Base-by-base conservation (phyloP, 2,113 vertebrate species). In the Pelusios castaneus region DNA sequence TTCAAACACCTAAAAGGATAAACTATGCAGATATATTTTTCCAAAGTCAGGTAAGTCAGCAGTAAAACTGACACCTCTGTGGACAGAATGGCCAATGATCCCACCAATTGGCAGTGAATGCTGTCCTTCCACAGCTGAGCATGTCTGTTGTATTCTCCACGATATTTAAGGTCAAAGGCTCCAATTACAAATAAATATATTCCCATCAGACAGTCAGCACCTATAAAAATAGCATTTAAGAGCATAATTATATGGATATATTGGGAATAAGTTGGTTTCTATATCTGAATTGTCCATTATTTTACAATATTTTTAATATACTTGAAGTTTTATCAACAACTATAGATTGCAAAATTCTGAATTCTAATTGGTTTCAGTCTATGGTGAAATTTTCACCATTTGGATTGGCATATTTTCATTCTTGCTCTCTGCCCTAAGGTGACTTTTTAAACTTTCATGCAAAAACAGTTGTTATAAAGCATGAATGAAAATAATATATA, bases 81-180 rank as follows among this genome's bases (percentile, higher is more conserved):
- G 96, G 99, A 99, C 70, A 99, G 97, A 98, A 99, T 99, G 96
- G 99, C 99, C 97, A 99, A 93, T 16, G 99, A 99, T 77, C 99
- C 99, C 88, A 99, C 98, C 93, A 99, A 97, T 45, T 99, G 99
- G 94, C 99, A 99, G 38, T 99, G 98, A 55, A 95, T 95, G 92
- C 99, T 99, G 97, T 99, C 99, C 98, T 99, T 99, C 99, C 99
- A 99, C 85, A 99, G 98, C 97, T 99, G 99, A 31, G 99, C 99
- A 6, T 99, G 99, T 80, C 98, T 98, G 94, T 99, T 99, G 98
- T 99, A 99, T 97, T 99, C 99, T 38, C 99, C 99, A 0, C 99
- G 98, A 93, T 99, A 99, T 97, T 99, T 99, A 90, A 99, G 97
- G 97, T 99, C 99, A 89, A 99, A 99, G 22, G 98, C 98, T 13